Evolutionary conservation across 2,888 invertebrate genomes (phyloP).

Genomic region (Apamea epomidion): DNA sequence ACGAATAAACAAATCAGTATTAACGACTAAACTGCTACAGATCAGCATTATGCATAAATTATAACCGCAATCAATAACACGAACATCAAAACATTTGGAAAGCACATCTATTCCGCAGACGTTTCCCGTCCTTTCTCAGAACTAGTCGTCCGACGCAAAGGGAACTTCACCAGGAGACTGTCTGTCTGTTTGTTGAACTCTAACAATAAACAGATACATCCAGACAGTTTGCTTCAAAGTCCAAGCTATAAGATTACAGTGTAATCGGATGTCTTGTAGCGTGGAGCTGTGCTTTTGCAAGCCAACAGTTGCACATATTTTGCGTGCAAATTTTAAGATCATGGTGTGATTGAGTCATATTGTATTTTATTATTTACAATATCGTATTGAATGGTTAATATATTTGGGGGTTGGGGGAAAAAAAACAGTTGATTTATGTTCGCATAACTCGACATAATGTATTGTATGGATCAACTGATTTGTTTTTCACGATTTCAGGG

Average conservation of each 20-base stretch:
- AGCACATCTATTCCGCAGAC: conserved; percentile 13
- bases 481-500: too few relatives aligned
- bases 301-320: background rate
- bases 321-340: background rate
- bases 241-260: conserved; percentile 28
- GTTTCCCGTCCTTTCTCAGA: conserved; percentile 55
- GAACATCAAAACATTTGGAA: conserved; percentile 64
- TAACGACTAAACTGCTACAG: conserved; percentile 39
- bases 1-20: conserved; percentile 29
- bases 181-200: conserved; percentile 52
- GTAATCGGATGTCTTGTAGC: conserved; percentile 19
- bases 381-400: background rate
- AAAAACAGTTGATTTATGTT: too few relatives aligned
- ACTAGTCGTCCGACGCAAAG: conserved; percentile 51
- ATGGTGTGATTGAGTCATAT: background rate
- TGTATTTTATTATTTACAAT: background rate
- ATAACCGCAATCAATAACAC: conserved; percentile 55
- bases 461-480: too few relatives aligned
- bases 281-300: background rate
- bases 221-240: conserved; percentile 35
- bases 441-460: too few relatives aligned
- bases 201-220: conserved; percentile 62
- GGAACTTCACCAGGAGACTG: conserved; percentile 50
- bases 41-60: conserved; percentile 54
- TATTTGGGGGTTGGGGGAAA: too few relatives aligned